Percentiles rank a stretch among this genome's conserved stretches.
Evolutionary conservation across 2,888 invertebrate genomes (phyloP).

Genomic region (Brenthis hecate): DNA sequence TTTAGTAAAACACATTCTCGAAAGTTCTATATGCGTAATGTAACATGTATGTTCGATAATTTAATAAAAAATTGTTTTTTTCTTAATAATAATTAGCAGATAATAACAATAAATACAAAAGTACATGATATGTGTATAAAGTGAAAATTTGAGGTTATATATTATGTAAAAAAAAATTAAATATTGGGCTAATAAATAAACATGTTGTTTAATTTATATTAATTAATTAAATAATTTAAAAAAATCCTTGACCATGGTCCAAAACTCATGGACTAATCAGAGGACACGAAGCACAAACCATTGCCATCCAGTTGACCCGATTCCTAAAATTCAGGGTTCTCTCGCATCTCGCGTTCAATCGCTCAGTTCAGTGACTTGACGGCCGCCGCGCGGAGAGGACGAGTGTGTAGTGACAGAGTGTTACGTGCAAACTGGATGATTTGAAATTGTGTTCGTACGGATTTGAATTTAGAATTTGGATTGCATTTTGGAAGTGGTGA

Average conservation of each 20-base stretch:
- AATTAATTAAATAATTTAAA: neutral
- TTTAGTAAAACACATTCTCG: too few species aligned
- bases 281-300: constrained; percentile 36
- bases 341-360: constrained; percentile 60
- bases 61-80: too few species aligned
- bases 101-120: too few species aligned
- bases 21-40: too few species aligned
- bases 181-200: neutral
- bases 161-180: too few species aligned
- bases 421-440: constrained; percentile 41
- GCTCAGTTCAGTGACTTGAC: constrained; percentile 76
- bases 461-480: constrained; percentile 67
- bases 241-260: constrained; percentile 16
- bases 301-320: constrained; percentile 64
- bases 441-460: constrained; percentile 59
- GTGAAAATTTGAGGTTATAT: too few species aligned
- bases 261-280: constrained; percentile 23
- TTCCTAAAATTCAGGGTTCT: constrained; percentile 70
- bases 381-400: constrained; percentile 56
- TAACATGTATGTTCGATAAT: too few species aligned
- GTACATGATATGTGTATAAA: too few species aligned
- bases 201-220: neutral
- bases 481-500: constrained; percentile 78
- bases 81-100: too few species aligned
- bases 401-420: constrained; percentile 70